Conservation (phyloP, 2,113 vertebrate genomes). For the Glaucidium brasilianum region DNA sequence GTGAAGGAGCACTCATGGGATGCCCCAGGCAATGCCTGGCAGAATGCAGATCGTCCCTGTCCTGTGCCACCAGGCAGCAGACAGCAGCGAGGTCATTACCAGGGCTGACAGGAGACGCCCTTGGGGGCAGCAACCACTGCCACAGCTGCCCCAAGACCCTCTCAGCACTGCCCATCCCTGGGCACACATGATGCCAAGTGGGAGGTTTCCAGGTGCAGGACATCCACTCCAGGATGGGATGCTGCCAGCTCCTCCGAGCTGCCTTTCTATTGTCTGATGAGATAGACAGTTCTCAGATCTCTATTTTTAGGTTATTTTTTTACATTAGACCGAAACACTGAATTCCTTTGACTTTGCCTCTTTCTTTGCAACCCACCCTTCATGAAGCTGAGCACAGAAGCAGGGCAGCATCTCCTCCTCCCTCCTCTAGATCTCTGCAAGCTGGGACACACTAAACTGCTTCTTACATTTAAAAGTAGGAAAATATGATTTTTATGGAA, state of each 20-base stretch:
- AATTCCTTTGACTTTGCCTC: rapidly evolving
- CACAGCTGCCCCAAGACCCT: neutral
- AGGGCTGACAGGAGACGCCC: neutral
- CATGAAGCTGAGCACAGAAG: neutral
- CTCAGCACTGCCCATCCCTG: neutral
- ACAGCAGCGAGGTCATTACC: neutral
- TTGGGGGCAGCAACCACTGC: rapidly evolving
- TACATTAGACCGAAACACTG: neutral
- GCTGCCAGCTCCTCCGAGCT: neutral
- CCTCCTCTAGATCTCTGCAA: neutral
- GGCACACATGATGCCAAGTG: rapidly evolving
- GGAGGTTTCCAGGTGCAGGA: neutral
- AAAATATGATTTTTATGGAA: neutral
- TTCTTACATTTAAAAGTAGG: rapidly evolving
- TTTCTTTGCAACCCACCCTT: neutral
- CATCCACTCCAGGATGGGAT: rapidly evolving
- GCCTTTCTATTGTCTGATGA: neutral
- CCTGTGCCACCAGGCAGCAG: neutral
- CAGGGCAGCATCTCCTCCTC: neutral
- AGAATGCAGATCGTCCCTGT: neutral
- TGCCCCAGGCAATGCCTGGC: neutral
- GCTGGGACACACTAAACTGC: neutral
- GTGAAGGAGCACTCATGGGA: neutral
- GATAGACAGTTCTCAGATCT: neutral
- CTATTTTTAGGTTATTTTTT: neutral